Conservation (phyloP, 2,888 invertebrate species). For the Scrobipalpa atriplicella region DNA sequence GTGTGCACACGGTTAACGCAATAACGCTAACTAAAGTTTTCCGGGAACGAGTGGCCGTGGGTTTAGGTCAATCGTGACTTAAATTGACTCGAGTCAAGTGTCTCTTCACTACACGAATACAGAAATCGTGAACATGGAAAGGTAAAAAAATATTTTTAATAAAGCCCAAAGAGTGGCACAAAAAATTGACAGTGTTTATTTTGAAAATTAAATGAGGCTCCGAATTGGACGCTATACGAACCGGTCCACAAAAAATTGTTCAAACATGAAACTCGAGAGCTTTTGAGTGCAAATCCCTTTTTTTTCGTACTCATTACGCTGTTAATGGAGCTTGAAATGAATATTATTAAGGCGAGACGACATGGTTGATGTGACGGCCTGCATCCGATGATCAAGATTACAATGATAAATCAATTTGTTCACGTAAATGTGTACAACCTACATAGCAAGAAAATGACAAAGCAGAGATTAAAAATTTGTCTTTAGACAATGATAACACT, state of each 20-base stretch:
- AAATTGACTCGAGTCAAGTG: conserved; percentile 10
- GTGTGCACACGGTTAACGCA: neutral
- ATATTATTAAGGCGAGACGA: conserved; percentile 25
- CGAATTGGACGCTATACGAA: conserved; percentile 10
- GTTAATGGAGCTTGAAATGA: conserved; percentile 28
- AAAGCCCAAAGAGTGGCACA: conserved; percentile 2
- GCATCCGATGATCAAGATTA: neutral
- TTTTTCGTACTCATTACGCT: conserved; percentile 23
- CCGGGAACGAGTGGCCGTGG: conserved; percentile 10
- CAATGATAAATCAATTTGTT: conserved; percentile 23
- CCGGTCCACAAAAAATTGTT: conserved; percentile 24
- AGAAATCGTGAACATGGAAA: conserved; percentile 7
- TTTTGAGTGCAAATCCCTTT: conserved; percentile 18
- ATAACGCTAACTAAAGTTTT: conserved; percentile 15
- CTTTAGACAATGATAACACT: neutral
- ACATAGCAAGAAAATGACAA: neutral
- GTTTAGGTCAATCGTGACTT: conserved; percentile 20
- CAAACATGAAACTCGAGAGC: neutral
- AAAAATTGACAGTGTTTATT: conserved; percentile 19
- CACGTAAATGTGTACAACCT: neutral
- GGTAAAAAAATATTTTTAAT: conserved; percentile 13
- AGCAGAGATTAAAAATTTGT: neutral
- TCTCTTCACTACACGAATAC: neutral
- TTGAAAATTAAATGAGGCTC: conserved; percentile 17
- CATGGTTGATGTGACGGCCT: conserved; percentile 22